phyloP scores from a whole-genome alignment of 2,888 invertebrate genomes.

The Pyrochroa serraticornis region DNA sequence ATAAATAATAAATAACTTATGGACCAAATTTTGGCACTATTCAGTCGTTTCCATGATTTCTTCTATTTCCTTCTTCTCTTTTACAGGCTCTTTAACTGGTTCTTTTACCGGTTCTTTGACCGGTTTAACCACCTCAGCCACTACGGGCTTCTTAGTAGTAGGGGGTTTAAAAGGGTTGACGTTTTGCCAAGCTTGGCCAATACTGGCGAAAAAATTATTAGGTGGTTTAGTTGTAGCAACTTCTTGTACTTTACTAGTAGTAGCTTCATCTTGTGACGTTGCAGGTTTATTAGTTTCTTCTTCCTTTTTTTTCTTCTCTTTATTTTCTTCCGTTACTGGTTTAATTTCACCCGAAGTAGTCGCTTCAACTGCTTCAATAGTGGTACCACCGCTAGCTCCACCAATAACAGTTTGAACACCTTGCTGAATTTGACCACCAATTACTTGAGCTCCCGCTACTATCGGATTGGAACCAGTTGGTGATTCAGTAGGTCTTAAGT shows the following conservation, averaged over 20 bases:
- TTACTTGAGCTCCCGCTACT: too few relatives aligned
- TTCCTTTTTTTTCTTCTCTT: not conserved
- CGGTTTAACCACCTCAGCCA: not conserved
- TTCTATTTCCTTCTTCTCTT: not conserved
- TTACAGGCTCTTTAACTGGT: not conserved
- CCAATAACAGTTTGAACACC: constrained; percentile 6
- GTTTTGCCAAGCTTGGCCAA: too few relatives aligned
- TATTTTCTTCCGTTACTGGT: not conserved
- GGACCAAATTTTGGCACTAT: not conserved
- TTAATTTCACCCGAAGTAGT: not conserved
- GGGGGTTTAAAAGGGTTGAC: too few relatives aligned
- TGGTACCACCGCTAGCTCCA: not conserved
- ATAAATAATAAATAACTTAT: not conserved
- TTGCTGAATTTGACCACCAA: not conserved
- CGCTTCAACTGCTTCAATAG: constrained; percentile 2
- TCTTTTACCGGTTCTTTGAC: not conserved
- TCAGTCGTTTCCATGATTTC: not conserved
- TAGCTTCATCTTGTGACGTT: too few relatives aligned
- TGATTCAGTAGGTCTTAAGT: not conserved
- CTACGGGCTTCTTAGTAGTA: too few relatives aligned
- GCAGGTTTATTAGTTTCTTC: too few relatives aligned
- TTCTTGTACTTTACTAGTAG: too few relatives aligned
- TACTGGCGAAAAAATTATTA: too few relatives aligned
- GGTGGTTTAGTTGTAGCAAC: too few relatives aligned
- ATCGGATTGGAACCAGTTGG: too few relatives aligned